phyloP scores from a whole-genome alignment of 2,797 vertebrate genomes.

The Melanotaenia trifasciata region DNA sequence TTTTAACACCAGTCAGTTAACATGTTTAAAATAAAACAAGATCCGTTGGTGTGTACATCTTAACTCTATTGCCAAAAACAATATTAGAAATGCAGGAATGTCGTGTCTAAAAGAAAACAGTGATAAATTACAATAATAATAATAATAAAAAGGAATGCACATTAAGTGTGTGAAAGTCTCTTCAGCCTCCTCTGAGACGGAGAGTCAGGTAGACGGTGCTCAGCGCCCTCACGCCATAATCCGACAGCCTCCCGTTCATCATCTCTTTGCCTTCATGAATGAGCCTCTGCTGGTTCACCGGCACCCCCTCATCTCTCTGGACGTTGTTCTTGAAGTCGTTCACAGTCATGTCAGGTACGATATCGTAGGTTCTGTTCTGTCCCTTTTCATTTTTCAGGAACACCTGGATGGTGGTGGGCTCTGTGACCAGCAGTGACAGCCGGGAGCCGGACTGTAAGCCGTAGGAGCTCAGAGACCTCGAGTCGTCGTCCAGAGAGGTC shows the following conservation, averaged over 20 bases:
- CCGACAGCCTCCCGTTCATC: constrained; percentile 24
- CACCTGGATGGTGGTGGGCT: constrained; percentile 64
- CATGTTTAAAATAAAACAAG: not conserved
- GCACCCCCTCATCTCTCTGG: constrained; percentile 41
- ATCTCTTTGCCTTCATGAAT: constrained; percentile 59
- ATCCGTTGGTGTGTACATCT: not conserved
- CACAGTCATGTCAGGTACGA: constrained; percentile 62
- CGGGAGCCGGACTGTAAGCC: constrained; percentile 50
- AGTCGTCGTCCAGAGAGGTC: constrained; percentile 54
- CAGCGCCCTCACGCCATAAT: constrained; percentile 56
- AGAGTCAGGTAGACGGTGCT: constrained; percentile 71
- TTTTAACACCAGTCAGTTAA: too few relatives aligned
- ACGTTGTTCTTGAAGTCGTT: constrained; percentile 62
- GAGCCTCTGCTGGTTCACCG: constrained; percentile 76
- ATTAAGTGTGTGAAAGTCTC: not conserved
- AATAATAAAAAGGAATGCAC: not conserved
- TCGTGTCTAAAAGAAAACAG: not conserved
- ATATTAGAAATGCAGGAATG: constrained; percentile 11
- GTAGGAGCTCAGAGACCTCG: constrained; percentile 36
- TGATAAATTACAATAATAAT: constrained; percentile 1
- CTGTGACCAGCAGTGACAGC: constrained; percentile 64
- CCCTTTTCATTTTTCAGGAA: constrained; percentile 72
- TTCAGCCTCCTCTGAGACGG: constrained; percentile 78
- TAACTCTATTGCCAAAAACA: not conserved
- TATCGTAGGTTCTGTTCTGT: constrained; percentile 49